Conservation (phyloP, 1,140 invertebrate genomes). For the Drosophila biarmipes region DNA sequence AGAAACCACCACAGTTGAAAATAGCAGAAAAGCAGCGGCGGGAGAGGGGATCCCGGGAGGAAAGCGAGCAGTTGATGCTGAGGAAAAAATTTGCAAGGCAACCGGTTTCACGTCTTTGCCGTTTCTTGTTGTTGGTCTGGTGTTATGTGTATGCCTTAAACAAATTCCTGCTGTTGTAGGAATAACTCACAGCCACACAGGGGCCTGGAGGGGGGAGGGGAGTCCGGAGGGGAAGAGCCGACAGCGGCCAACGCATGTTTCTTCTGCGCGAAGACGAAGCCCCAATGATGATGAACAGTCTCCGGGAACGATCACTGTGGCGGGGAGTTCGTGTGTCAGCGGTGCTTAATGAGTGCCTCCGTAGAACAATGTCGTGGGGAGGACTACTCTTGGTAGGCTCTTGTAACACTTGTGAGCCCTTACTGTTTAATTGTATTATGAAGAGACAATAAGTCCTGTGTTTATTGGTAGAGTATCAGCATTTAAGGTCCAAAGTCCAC, state of each 20-base stretch:
- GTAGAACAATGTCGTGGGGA: not conserved
- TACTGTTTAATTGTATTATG: too few relatives aligned
- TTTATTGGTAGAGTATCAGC: too few relatives aligned
- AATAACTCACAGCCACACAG: conserved; percentile 18
- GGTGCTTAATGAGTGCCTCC: not conserved
- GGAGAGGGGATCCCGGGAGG: not conserved
- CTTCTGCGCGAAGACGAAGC: conserved; percentile 37
- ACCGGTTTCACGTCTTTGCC: conserved; percentile 56
- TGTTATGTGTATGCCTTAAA: conserved; percentile 61
- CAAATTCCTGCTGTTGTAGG: conserved; percentile 60
- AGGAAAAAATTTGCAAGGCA: conserved; percentile 42
- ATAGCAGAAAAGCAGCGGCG: conserved; percentile 2
- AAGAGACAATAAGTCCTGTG: too few relatives aligned
- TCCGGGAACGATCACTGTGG: conserved; percentile 20
- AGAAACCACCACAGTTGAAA: conserved; percentile 23
- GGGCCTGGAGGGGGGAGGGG: not conserved
- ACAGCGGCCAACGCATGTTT: conserved; percentile 50
- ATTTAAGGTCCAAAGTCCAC: too few relatives aligned
- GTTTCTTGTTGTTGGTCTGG: conserved; percentile 32
- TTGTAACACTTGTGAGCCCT: too few relatives aligned
- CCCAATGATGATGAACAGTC: conserved; percentile 9
- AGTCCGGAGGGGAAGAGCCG: not conserved
- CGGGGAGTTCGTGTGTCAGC: not conserved
- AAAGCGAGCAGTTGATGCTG: conserved; percentile 3
- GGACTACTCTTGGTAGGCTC: not conserved